Evolutionary conservation across 2,797 vertebrate genomes (phyloP).

Genomic region (Mycteria americana): DNA sequence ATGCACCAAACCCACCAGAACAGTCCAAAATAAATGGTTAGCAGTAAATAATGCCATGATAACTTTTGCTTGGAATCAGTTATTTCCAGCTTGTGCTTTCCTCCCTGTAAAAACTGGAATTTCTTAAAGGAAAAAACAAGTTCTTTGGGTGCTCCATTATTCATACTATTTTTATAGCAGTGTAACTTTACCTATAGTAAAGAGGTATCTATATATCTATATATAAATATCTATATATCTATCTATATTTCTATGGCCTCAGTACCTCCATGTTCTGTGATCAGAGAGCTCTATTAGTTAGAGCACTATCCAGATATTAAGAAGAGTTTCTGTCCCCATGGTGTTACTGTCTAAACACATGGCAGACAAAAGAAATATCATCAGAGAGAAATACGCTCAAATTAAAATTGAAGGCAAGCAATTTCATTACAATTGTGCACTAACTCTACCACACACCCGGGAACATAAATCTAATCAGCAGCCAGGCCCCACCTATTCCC

Average conservation of each 20-base stretch:
- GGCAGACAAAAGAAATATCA: background rate
- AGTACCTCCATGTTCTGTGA: background rate
- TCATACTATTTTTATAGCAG: background rate
- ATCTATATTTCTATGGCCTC: background rate
- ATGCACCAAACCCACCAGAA: background rate
- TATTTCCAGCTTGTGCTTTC: background rate
- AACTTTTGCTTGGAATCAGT: background rate
- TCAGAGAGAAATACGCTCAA: background rate
- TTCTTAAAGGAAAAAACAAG: background rate
- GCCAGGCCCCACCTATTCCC: background rate
- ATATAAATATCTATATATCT: background rate
- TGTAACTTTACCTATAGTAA: background rate
- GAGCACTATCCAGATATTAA: background rate
- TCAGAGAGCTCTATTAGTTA: background rate
- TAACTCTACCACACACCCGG: background rate
- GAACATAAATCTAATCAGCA: background rate
- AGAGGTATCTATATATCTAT: background rate
- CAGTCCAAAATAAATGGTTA: background rate
- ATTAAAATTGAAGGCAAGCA: background rate
- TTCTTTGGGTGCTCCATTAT: background rate
- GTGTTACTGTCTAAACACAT: background rate
- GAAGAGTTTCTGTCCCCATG: background rate
- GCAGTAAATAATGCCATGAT: background rate
- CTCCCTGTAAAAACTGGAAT: background rate
- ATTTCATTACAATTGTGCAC: background rate